These are phyloP conservation scores for Charina bottae DNA, from an alignment of 2,113 vertebrate species.

Conservation along the genomic window DNA sequence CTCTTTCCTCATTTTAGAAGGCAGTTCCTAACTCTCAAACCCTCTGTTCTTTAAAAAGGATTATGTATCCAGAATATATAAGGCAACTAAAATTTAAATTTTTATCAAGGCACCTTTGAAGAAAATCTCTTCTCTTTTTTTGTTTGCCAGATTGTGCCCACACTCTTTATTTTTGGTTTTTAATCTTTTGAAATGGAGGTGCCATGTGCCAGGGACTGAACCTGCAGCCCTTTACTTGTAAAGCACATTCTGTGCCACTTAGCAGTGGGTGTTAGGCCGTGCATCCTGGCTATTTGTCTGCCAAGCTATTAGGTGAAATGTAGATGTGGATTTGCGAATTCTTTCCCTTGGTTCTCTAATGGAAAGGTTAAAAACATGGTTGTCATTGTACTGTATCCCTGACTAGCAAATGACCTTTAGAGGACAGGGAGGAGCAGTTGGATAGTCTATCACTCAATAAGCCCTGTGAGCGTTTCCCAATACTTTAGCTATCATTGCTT, in stretches of 20 bases:
- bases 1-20: background rate
- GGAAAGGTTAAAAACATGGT: background rate
- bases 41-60: background rate
- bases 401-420: background rate
- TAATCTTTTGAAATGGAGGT: background rate
- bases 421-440: background rate
- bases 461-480: background rate
- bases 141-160: background rate
- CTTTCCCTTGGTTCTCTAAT: background rate
- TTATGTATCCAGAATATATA: background rate
- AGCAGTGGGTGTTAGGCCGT: background rate
- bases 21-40: background rate
- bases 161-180: background rate
- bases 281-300: background rate
- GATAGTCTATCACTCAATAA: background rate
- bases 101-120: background rate
- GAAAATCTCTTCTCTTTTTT: background rate
- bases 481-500: background rate
- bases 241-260: background rate
- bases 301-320: background rate
- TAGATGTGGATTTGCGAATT: background rate
- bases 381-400: background rate
- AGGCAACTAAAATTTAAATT: background rate
- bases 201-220: background rate
- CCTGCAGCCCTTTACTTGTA: background rate